phyloP scores from a whole-genome alignment of 2,888 invertebrate species.

The Melanchra persicariae region DNA sequence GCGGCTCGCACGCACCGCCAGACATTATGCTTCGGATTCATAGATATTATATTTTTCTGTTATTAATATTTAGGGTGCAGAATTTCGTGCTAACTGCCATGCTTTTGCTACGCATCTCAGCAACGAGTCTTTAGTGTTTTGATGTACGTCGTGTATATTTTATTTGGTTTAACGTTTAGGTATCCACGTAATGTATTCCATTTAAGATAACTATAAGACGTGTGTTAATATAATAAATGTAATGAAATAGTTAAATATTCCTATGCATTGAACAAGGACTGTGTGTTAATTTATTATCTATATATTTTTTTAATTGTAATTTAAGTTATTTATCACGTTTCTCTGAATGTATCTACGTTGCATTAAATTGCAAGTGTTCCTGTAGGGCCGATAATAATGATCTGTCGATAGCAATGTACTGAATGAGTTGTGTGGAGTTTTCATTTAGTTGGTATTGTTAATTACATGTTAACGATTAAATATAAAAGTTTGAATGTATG shows the following conservation, averaged over 20 bases:
- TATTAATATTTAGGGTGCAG: conserved; percentile 88
- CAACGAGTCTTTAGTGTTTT: conserved; percentile 83
- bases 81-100: conserved; percentile 88
- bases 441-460: conserved; percentile 77
- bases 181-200: conserved; percentile 88
- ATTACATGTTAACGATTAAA: conserved; percentile 74
- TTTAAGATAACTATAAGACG: conserved; percentile 87
- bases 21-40: conserved; percentile 80
- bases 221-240: conserved; percentile 83
- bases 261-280: conserved; percentile 88
- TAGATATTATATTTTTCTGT: conserved; percentile 84
- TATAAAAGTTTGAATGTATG: conserved; percentile 77
- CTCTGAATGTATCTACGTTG: conserved; percentile 74
- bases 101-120: conserved; percentile 88
- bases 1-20: conserved; percentile 68
- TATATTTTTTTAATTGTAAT: conserved; percentile 80
- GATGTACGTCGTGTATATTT: conserved; percentile 78
- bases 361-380: conserved; percentile 78
- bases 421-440: conserved; percentile 81
- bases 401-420: conserved; percentile 80
- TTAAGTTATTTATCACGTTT: conserved; percentile 89
- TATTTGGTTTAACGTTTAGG: conserved; percentile 81
- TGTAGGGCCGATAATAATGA: conserved; percentile 78
- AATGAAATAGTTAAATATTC: conserved; percentile 85
- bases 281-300: conserved; percentile 89